Conservation (phyloP, 2,113 vertebrate species). For the Syngnathus scovelli region DNA sequence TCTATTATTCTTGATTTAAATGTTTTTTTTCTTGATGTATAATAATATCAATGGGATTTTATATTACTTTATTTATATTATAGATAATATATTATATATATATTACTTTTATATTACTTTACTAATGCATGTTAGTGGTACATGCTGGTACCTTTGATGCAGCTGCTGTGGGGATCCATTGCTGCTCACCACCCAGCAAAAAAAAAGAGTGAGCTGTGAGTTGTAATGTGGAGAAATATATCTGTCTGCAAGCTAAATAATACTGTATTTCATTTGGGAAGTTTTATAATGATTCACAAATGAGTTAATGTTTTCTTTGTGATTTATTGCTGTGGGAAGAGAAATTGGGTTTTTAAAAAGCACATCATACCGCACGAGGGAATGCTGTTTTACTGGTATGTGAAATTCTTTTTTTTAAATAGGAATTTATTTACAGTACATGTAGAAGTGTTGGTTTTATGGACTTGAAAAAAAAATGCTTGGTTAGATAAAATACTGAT, state of each 20-base stretch:
- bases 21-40: neutral
- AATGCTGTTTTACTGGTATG: neutral
- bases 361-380: neutral
- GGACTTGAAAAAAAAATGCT: conserved; percentile 1
- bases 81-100: no score
- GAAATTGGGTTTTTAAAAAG: neutral
- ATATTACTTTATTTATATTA: neutral
- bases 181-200: no score
- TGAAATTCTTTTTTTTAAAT: no score
- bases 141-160: no score
- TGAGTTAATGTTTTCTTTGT: neutral
- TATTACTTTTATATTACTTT: no score
- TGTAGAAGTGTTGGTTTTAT: neutral
- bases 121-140: no score
- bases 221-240: no score
- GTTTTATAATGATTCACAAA: neutral
- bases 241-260: no score
- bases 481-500: neutral
- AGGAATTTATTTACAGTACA: neutral
- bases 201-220: no score
- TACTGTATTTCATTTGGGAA: no score
- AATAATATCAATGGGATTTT: neutral
- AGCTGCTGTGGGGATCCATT: no score
- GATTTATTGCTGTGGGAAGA: neutral
- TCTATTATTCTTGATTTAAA: neutral